A percentile compares a stretch with the other conserved stretches of the same genome.
These are phyloP conservation scores for Euplagia quadripunctaria DNA, from an alignment of 2,888 invertebrate species.

Conservation along the genomic window DNA sequence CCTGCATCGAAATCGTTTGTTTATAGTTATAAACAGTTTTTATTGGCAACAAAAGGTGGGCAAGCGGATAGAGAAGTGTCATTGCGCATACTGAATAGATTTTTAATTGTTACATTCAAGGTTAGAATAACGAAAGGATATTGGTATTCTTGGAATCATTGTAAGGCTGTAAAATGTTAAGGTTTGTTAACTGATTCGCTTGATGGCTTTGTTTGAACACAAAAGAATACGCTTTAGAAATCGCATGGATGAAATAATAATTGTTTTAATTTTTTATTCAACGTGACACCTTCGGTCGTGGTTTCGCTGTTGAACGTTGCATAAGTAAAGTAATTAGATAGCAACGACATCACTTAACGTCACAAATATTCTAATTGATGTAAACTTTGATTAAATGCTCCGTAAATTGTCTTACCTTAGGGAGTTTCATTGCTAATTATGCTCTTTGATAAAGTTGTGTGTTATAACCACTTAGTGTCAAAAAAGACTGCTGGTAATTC, in stretches of 20 bases:
- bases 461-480: not conserved
- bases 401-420: not conserved
- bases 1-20: slow-evolving; percentile 72
- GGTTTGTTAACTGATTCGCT: slow-evolving; percentile 55
- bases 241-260: slow-evolving; percentile 46
- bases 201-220: slow-evolving; percentile 55
- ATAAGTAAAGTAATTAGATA: not conserved
- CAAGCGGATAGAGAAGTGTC: slow-evolving; percentile 68
- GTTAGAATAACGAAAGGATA: slow-evolving; percentile 72
- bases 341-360: too few species aligned
- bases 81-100: slow-evolving; percentile 75
- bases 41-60: slow-evolving; percentile 76
- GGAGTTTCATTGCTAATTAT: not conserved
- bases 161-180: slow-evolving; percentile 60
- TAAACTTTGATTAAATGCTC: not conserved
- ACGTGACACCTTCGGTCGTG: slow-evolving; percentile 11
- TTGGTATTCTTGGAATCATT: slow-evolving; percentile 72
- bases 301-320: not conserved
- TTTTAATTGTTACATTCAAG: slow-evolving; percentile 78
- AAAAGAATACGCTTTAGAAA: slow-evolving; percentile 50
- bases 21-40: slow-evolving; percentile 74
- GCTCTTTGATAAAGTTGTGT: not conserved
- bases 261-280: slow-evolving; percentile 30
- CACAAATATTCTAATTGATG: too few species aligned
- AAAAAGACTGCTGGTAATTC: too few species aligned